Conservation (phyloP, 2,113 vertebrate species). For the Solenodon paradoxus region DNA sequence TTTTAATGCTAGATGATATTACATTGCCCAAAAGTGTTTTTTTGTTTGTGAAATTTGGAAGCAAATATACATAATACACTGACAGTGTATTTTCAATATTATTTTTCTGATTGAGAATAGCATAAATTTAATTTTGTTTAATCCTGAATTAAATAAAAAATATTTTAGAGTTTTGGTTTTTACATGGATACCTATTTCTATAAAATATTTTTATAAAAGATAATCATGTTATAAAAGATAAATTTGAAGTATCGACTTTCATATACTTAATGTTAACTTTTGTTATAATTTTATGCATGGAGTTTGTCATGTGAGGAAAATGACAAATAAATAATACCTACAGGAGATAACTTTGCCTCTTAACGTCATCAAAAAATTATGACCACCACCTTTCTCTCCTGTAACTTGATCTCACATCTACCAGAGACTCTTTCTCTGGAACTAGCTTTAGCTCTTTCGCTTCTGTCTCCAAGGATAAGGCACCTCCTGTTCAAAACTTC, state of each 20-base stretch:
- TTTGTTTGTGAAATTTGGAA: conserved; percentile 14
- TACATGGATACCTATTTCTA: neutral
- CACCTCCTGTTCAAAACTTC: neutral
- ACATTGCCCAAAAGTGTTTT: neutral
- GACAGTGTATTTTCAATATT: neutral
- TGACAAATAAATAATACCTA: conserved; percentile 19
- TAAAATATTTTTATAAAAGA: conserved; percentile 12
- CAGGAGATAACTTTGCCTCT: neutral
- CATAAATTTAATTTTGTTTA: conserved; percentile 33
- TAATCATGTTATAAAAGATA: conserved; percentile 2
- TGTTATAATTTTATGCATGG: neutral
- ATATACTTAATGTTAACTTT: conserved; percentile 22
- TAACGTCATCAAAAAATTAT: neutral
- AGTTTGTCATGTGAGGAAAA: conserved; percentile 31
- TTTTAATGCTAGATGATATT: conserved; percentile 4
- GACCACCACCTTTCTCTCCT: neutral
- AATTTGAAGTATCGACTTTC: conserved; percentile 36
- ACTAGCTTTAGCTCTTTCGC: neutral
- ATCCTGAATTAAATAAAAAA: conserved; percentile 30
- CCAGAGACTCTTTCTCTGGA: neutral
- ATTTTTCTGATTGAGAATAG: neutral
- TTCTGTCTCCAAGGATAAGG: neutral
- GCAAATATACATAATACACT: neutral
- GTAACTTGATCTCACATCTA: neutral
- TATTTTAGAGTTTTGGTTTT: conserved; percentile 23